Conservation (phyloP, 35 echinoderm and acorn worm species). For the Ptychodera flava region DNA sequence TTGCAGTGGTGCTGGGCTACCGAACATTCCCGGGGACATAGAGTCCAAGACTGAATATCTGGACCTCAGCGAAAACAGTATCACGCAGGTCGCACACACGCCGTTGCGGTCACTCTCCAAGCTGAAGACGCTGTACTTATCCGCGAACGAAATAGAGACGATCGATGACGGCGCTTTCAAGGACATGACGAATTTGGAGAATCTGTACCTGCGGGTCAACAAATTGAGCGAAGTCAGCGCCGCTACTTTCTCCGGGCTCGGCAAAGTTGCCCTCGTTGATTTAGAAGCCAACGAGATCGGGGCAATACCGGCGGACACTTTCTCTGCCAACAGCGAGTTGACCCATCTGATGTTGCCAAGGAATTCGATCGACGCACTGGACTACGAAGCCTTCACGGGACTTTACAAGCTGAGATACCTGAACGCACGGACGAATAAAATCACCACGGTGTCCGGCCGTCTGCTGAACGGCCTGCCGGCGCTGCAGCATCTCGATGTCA, state of each 20-base stretch:
- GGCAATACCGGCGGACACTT: not conserved
- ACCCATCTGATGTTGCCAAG: not conserved
- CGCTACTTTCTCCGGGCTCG: not conserved
- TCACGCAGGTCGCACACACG: not conserved
- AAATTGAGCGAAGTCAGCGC: not conserved
- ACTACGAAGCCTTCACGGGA: not conserved
- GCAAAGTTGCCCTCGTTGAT: not conserved
- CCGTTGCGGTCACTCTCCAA: not conserved
- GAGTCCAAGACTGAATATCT: not conserved
- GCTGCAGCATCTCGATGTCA: not conserved
- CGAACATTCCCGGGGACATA: not conserved
- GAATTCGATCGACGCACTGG: not conserved
- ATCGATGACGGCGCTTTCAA: not conserved
- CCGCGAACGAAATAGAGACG: not conserved
- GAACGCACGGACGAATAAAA: not conserved
- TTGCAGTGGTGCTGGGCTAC: not conserved
- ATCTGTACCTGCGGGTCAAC: not conserved
- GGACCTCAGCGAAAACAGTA: not conserved
- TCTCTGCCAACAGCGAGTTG: not conserved
- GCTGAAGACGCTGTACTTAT: not conserved
- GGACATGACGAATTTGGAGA: not conserved
- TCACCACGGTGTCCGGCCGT: not conserved
- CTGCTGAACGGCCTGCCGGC: not conserved
- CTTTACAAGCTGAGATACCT: not conserved
- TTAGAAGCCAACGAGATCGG: not conserved